Evolutionary conservation across 2,888 invertebrate genomes (phyloP).

Genomic region (Cryptops parisi): DNA sequence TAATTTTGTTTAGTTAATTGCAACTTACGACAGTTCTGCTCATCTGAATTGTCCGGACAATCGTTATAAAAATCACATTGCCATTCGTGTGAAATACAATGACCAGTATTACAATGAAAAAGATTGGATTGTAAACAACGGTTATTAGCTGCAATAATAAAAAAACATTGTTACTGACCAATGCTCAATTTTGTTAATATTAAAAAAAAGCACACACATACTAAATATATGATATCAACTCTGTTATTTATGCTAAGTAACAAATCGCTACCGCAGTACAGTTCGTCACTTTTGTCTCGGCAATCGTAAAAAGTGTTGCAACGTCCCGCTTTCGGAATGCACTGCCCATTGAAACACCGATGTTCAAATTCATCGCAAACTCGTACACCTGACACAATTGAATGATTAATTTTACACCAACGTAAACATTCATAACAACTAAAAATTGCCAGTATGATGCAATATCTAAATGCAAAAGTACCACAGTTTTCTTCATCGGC

Average conservation of each 20-base stretch:
- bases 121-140: too few species aligned
- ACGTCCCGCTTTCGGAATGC: conserved; percentile 24
- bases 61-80: conserved; percentile 35
- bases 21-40: conserved; percentile 29
- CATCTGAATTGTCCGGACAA: conserved; percentile 36
- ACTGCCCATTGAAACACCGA: conserved; percentile 27
- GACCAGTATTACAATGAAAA: conserved; percentile 29
- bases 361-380: not conserved
- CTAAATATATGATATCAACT: conserved; percentile 4
- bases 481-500: conserved; percentile 30
- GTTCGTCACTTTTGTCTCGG: conserved; percentile 36
- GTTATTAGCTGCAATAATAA: too few species aligned
- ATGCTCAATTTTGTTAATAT: conserved; percentile 25
- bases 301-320: conserved; percentile 35
- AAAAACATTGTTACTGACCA: conserved; percentile 22
- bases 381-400: not conserved
- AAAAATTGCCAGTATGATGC: not conserved
- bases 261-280: conserved; percentile 33
- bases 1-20: too few species aligned
- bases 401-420: too few species aligned
- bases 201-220: not conserved
- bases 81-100: conserved; percentile 29
- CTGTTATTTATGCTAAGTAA: conserved; percentile 19
- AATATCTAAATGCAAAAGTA: conserved; percentile 10
- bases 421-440: too few species aligned